Conservation (phyloP, 1,140 invertebrate species). For the Dendrolimus punctatus region DNA sequence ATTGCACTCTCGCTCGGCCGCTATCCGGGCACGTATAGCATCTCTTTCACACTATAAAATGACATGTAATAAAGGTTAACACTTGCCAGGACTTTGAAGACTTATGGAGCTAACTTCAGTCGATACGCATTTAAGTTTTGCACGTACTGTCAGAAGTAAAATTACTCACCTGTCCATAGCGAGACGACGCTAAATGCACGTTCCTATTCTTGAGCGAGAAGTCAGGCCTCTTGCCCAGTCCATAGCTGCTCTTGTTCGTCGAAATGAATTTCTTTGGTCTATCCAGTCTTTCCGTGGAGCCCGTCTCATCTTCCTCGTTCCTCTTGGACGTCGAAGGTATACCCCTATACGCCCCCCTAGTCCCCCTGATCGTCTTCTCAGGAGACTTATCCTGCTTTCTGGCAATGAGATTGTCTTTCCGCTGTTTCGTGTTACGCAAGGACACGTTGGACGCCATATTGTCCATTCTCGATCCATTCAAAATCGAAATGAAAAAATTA, state of each 20-base stretch:
- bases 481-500: slow-evolving; percentile 3
- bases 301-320: slow-evolving; percentile 53
- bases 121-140: no score
- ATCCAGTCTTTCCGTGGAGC: slow-evolving; percentile 60
- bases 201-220: slow-evolving; percentile 64
- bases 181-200: slow-evolving; percentile 59
- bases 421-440: slow-evolving; percentile 56
- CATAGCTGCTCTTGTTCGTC: slow-evolving; percentile 58
- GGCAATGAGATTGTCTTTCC: slow-evolving; percentile 65
- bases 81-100: no score
- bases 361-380: slow-evolving; percentile 63
- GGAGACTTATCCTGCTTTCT: slow-evolving; percentile 68
- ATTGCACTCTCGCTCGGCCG: no score
- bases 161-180: slow-evolving; percentile 65
- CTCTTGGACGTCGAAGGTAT: slow-evolving; percentile 50
- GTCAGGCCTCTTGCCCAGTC: slow-evolving; percentile 60
- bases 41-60: no score
- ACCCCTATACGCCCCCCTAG: slow-evolving; percentile 54
- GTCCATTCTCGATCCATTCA: slow-evolving; percentile 58
- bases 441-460: slow-evolving; percentile 64
- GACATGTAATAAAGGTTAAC: no score
- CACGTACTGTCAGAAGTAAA: not conserved
- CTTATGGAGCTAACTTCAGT: no score
- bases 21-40: no score
- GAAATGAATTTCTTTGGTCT: slow-evolving; percentile 65